Evolutionary conservation across 2,888 invertebrate genomes (phyloP).

Genomic region (Heliconius charithonia): DNA sequence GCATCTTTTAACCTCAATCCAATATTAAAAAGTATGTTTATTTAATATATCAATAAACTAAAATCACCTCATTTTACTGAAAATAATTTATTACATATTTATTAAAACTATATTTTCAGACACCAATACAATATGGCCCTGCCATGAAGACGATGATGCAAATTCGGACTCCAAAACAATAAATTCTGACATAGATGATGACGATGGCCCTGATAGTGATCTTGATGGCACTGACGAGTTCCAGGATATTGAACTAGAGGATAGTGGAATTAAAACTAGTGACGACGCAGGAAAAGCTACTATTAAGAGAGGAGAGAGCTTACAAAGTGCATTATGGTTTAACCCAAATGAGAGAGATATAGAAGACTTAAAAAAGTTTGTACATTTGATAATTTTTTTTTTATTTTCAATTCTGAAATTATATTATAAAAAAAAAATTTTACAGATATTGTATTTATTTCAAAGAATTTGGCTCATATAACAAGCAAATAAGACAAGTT

Average conservation of each 20-base stretch:
- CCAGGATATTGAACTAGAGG: conserved; percentile 71
- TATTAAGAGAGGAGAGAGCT: conserved; percentile 67
- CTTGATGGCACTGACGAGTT: conserved; percentile 69
- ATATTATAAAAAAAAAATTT: conserved; percentile 37
- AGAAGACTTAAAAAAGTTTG: conserved; percentile 82
- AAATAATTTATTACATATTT: background rate
- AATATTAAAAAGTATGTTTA: conserved; percentile 71
- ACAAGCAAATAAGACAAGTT: conserved; percentile 75
- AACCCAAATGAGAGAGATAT: conserved; percentile 80
- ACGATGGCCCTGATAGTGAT: conserved; percentile 69
- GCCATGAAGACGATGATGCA: conserved; percentile 77
- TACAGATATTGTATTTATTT: conserved; percentile 83
- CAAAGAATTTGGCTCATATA: conserved; percentile 81
- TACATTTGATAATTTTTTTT: conserved; percentile 18
- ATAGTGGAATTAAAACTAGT: conserved; percentile 64
- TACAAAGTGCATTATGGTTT: conserved; percentile 74
- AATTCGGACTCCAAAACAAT: conserved; percentile 76
- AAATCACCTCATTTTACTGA: background rate
- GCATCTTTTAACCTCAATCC: conserved; percentile 77
- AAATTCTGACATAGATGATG: conserved; percentile 74
- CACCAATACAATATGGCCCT: conserved; percentile 76
- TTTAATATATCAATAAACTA: background rate
- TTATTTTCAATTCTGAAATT: background rate
- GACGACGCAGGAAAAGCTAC: conserved; percentile 62
- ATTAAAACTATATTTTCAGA: conserved; percentile 55